Conservation (phyloP, 2,888 invertebrate genomes). For the Polydrusus pterygomalis region DNA sequence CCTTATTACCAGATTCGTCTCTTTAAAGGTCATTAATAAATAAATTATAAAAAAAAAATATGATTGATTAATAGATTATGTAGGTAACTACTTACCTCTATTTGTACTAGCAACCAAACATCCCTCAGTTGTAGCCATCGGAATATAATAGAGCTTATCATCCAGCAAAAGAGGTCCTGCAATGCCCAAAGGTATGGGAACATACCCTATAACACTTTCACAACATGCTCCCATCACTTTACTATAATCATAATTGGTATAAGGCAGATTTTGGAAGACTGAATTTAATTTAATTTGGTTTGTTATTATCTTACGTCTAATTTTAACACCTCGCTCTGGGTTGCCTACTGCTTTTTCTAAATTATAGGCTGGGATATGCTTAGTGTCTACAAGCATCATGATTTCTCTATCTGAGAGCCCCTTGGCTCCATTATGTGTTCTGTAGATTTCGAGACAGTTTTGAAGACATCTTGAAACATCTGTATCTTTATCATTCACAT, state of each 20-base stretch:
- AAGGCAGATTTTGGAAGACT: slow-evolving; percentile 82
- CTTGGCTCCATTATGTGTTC: slow-evolving; percentile 79
- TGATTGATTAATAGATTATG: no score
- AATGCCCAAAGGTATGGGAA: slow-evolving; percentile 95
- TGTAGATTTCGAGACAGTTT: slow-evolving; percentile 83
- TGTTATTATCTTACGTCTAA: slow-evolving; percentile 83
- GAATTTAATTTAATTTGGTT: slow-evolving; percentile 73
- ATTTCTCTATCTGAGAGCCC: slow-evolving; percentile 89
- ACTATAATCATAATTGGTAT: slow-evolving; percentile 88
- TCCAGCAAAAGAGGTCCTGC: slow-evolving; percentile 94
- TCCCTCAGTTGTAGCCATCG: slow-evolving; percentile 99
- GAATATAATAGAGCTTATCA: slow-evolving; percentile 86
- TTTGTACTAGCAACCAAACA: slow-evolving; percentile 97
- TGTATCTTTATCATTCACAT: slow-evolving; percentile 53
- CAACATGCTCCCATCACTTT: slow-evolving; percentile 92
- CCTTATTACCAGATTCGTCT: no score
- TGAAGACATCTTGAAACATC: slow-evolving; percentile 70
- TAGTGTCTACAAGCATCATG: slow-evolving; percentile 84
- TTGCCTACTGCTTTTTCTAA: slow-evolving; percentile 88
- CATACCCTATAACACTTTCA: slow-evolving; percentile 97
- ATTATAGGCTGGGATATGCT: slow-evolving; percentile 88
- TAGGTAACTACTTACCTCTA: slow-evolving; percentile 73
- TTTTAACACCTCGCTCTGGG: slow-evolving; percentile 87
- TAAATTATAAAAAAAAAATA: no score
- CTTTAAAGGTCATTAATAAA: no score